A percentile compares a stretch with the other conserved stretches of the same genome.
phyloP scores from a whole-genome alignment of 2,888 invertebrate species.

The Brachypalpus laphriformis region DNA sequence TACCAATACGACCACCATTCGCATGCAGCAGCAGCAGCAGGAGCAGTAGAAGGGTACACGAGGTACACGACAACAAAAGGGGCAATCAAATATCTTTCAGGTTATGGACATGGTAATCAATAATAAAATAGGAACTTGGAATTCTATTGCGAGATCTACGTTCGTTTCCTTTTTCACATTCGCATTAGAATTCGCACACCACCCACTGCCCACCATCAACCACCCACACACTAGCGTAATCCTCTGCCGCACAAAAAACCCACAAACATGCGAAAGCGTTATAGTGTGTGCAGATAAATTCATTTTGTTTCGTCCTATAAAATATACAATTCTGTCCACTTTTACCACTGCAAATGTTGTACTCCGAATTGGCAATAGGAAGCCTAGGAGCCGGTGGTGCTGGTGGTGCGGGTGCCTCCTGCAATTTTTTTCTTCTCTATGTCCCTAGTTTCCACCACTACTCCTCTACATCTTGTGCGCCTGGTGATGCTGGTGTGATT shows the following conservation, averaged over 20 bases:
- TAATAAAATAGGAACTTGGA: constrained; percentile 73
- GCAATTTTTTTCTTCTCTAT: constrained; percentile 52
- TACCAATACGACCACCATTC: constrained; percentile 24
- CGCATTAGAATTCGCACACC: constrained; percentile 26
- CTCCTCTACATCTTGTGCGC: constrained; percentile 46
- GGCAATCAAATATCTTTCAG: constrained; percentile 74
- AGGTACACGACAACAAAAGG: constrained; percentile 66
- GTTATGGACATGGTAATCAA: constrained; percentile 74
- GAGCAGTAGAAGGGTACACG: background rate
- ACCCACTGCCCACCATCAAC: constrained; percentile 17
- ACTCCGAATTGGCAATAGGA: constrained; percentile 64
- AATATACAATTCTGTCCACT: constrained; percentile 74
- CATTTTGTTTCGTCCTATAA: constrained; percentile 73
- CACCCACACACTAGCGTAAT: constrained; percentile 38
- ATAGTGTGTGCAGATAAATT: constrained; percentile 73
- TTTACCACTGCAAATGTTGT: constrained; percentile 72
- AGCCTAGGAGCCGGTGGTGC: constrained; percentile 29
- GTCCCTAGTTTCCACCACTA: constrained; percentile 22
- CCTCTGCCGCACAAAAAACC: constrained; percentile 63
- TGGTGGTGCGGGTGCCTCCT: constrained; percentile 20
- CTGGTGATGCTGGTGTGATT: constrained; percentile 70
- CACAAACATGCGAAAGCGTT: constrained; percentile 72
- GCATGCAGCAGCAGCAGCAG: constrained; percentile 13
- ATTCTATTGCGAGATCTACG: constrained; percentile 70
- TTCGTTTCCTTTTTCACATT: constrained; percentile 65